Evolutionary conservation across 2,113 vertebrate species (phyloP), one percentile per base, ranked within the genome.

Genomic region (Chaetodon auriga): DNA sequence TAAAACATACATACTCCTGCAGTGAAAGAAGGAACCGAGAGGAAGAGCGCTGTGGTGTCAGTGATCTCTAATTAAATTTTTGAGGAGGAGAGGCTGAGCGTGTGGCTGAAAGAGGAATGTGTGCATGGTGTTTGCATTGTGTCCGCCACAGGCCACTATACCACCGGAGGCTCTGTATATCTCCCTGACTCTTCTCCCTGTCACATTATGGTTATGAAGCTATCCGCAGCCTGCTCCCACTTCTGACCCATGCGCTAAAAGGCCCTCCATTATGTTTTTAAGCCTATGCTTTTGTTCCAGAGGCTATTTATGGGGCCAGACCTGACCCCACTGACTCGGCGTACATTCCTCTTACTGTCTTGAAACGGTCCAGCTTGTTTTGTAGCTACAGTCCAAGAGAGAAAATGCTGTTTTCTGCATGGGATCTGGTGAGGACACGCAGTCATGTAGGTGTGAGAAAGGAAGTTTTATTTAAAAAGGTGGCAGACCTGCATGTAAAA

Each of bases 171-270:
- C 88, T 93, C 74, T 60, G 83, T 93, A 88, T 92, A 89, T 94
- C 93, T 92, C 86, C 75, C 80, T 25, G 82, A 85, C 84, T 92
- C 92, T 77, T 92, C 91, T 84, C 82, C 74, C 89, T 93, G 90
- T 92, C 90, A 92, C 89, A 90, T 93, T 92, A 91, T 94, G 92
- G 92, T 93, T 68, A 75, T 86, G 85, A 89, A 87, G 90, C 86
- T 81, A 4, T 84, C 91, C 91, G 49, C 90, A 91, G 88, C 89
- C 84, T 84, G 86, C 90, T 92, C 80, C 84, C 88, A 77, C 89
- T 90, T 55, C 90, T 91, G 85, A 88, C 88, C 91, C 65, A 57
- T 45, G 85, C 25, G 4, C 81, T 69, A 55, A 91, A 80, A 90
- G 81, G 84, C 82, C 91, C 62, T 84, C 90, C 80, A 90, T 92